Base-by-base conservation (phyloP, 1,140 invertebrate species). In the Papilio xuthus region DNA sequence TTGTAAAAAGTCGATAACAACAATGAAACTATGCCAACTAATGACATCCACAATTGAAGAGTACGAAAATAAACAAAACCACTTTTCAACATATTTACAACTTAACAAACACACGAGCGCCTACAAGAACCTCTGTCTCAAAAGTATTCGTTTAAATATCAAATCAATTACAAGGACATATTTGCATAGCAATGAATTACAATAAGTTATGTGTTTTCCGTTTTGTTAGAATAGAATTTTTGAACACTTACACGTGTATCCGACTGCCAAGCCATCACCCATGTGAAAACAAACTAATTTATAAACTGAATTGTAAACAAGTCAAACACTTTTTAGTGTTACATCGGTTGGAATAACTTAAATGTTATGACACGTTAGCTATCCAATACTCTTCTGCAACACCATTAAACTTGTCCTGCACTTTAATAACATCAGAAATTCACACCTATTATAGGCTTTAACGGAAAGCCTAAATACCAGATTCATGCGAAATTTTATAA, bases 201-300 rank as follows among this genome's bases (percentile, higher is more conserved):
- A 78, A 80, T 56, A 80, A 69, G 71, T 73, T 77, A 15, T 79
- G 56, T 63, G 26, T 83, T 37, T 79, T 63, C 78, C 53, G 77
- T 79, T 77, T 67, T 44, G 32, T 78, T 76, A 44, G 50, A 80
- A 78, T 53, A 78, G 77, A 20, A 44, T 26, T 79, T 4, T 23
- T 37, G 71, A 72, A 67, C 72, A 93, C 92, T 92, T 89, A 93
- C 92, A 89, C 90, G 92, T 86, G 89, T 90, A 88, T 93, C 92
- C 90, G 91, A 90, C 87, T 93, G 92, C 92, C 92, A 93, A 93
- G 92, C 92, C 92, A 93, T 93, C 90, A 93, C 92, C 92, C 92
- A 94, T 93, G 91, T 90, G 92, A 91, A 92, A 86, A 85, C 87
- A 88, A 87, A 92, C 91, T 90, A 89, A 89, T 91, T 89, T 88